Evolutionary conservation across 2,888 invertebrate species (phyloP), one percentile per base, ranked within the genome.

Genomic region (Phengaris alcon): DNA sequence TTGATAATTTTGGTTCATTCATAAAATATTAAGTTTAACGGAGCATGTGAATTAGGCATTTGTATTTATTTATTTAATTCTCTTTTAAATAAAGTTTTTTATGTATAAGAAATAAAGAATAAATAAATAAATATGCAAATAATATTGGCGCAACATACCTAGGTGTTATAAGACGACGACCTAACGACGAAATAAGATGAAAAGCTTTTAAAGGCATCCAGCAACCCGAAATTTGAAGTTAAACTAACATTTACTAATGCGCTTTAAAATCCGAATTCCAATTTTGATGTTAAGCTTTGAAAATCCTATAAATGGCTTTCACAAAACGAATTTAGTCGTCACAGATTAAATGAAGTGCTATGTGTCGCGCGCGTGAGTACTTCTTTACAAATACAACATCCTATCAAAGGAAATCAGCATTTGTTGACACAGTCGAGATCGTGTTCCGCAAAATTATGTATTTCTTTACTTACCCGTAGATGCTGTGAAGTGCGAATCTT

Each of bases 271-370:
- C 12, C 12, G 6, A 35, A 64, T 12, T 35, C 22, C 64, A 64
- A 59, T 64, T 8, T 5, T 12, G 22, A 64, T 59, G 35, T 22
- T 59, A 59, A 59, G 59, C 44, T 35, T 35, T 35, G 64, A 44
- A 59, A 64, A 64, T 64, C 59, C 59, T 64, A 22, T 22, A 35
- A 64, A 64, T 57, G 15, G 57, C 59, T 59, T 59, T 59, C 10
- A 64, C 10, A 22, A 64, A 64, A 44, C 64, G 35, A 64, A 64
- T 44, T 64, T 64, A 64, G 64, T 35, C 44, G 64, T 64, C 44
- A 44, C 64, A 64, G 64, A 44, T 64, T 64, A 64, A 64, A 35
- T 44, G 13, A 64, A 44, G 35, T 64, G 57, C 57, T n/a, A 22
- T 9, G 35, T 12, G 35, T 35, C 64, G 35, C 64, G 64, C 35